Evolutionary conservation across 2,797 vertebrate genomes (phyloP), one percentile per base, ranked within the genome.

Genomic region (Poecile montanus): DNA sequence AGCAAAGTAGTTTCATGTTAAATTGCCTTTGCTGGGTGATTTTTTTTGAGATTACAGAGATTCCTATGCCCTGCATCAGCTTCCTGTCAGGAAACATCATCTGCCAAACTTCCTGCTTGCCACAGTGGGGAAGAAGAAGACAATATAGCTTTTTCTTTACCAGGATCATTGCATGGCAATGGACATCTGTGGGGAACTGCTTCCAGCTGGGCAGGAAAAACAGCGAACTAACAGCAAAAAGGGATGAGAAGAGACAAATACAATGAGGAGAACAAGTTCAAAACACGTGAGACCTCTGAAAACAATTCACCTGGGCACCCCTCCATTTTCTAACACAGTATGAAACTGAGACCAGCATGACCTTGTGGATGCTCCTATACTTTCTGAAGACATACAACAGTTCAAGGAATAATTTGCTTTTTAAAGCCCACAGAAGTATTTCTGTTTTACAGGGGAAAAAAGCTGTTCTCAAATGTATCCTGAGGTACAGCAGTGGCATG

Each of bases 81-180:
- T 94, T 95, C 80, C 90, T 89, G 60, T 36, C 65, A 87, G 91
- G 74, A 95, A 91, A 71, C 4, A 5, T 75, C 66, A 91, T 68
- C 73, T 94, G 58, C 34, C 77, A 95, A 88, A 78, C 45, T 88
- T 94, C 91, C 92, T 42, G 74, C 84, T 91, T 84, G 60, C 65
- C 86, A 74, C 74, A 92, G 80, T 60, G 61, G 81, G 67, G 77
- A 91, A 93, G 48, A 42, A 85, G 80, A 79, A 5, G 56, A 76
- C 77, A 81, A 93, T 73, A 83, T 26, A 87, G 80, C 13, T 4
- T 77, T 87, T 72, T 79, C 63, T 87, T 81, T 62, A 79, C 34
- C 1, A 4, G 53, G 40, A 50, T 47, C 45, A 36, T 16, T 76
- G 80, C 25, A 44, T 89, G 77, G 86, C 80, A 77, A 14, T 60